Evolutionary conservation across 2,797 vertebrate genomes (phyloP), one percentile per base, ranked within the genome.

Genomic region (Scarus forsteni): DNA sequence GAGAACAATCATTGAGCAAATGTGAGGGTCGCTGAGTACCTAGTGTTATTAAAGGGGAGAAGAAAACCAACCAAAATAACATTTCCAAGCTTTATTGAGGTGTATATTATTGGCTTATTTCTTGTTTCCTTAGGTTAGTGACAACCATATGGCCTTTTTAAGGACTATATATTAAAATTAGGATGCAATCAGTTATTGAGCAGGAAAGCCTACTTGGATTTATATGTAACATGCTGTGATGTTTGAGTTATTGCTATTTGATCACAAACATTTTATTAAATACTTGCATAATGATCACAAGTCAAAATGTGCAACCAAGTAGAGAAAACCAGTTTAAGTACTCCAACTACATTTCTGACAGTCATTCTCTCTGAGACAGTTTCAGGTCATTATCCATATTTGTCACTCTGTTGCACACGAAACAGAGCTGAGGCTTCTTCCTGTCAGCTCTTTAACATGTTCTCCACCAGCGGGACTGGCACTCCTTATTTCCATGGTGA

Each of bases 331-430:
- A 66, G 45, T 68, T 65, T 10, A 12, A 48, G 36, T n/a, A 11
- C 15, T 34, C 55, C 42, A 19, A 50, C 19, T 43, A 44, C 27
- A 27, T 57, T 52, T 49, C 60, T 73, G 35, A 1, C 1, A 68
- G 59, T 72, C 10, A 2, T 75, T 76, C 70, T 49, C 54, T 68
- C 40, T 12, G 36, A 39, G 38, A 67, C n/a, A 15, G 60, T 39
- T 60, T 74, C 65, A 51, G 79, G 85, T 90, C 80, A 75, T 88
- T 88, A 81, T 84, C 75, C 57, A 18, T 54, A 60, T 86, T 85
- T 82, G 80, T 84, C 81, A 75, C 57, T 58, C 5, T 16, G 60
- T 54, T 1, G 42, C 67, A 64, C 80, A 84, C 52, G 55, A 42
- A 80, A 63, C 44, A 1, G 48, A 83, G 51, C 66, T 68, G 35